A percentile compares a stretch with the other conserved stretches of the same genome.
phyloP scores from a whole-genome alignment of 2,888 invertebrate genomes.

The Tortrix viridana region DNA sequence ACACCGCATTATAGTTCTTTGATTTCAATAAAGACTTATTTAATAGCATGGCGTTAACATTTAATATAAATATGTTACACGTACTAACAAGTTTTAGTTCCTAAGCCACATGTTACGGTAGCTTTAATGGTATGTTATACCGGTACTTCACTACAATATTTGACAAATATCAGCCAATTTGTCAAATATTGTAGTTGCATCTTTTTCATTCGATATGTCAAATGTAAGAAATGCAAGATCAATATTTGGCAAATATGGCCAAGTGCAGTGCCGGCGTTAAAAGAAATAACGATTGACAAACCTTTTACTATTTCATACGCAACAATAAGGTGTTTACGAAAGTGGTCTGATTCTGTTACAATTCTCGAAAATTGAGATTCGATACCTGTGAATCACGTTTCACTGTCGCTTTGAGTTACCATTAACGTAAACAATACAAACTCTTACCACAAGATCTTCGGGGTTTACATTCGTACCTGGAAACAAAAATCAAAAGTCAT shows the following conservation, averaged over 20 bases:
- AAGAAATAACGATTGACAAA: no score
- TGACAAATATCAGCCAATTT: no score
- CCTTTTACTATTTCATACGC: no score
- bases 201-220: no score
- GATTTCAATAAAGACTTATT: slow-evolving; percentile 14
- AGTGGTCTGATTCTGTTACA: slow-evolving; percentile 6
- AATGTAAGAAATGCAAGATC: no score
- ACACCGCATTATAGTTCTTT: slow-evolving; percentile 44
- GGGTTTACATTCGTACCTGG: slow-evolving; percentile 36
- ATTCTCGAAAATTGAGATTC: slow-evolving; percentile 16
- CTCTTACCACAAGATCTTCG: slow-evolving; percentile 25
- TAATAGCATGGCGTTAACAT: neutral
- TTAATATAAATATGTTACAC: neutral
- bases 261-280: no score
- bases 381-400: slow-evolving; percentile 16
- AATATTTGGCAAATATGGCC: no score
- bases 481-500: slow-evolving; percentile 34
- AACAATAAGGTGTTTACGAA: neutral
- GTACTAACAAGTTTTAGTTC: no score
- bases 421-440: neutral
- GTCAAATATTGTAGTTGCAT: no score
- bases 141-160: no score
- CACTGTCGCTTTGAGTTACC: neutral
- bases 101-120: no score
- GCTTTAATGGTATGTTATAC: no score